Conservation (phyloP, 2,797 vertebrate species). For the Tapera naevia region DNA sequence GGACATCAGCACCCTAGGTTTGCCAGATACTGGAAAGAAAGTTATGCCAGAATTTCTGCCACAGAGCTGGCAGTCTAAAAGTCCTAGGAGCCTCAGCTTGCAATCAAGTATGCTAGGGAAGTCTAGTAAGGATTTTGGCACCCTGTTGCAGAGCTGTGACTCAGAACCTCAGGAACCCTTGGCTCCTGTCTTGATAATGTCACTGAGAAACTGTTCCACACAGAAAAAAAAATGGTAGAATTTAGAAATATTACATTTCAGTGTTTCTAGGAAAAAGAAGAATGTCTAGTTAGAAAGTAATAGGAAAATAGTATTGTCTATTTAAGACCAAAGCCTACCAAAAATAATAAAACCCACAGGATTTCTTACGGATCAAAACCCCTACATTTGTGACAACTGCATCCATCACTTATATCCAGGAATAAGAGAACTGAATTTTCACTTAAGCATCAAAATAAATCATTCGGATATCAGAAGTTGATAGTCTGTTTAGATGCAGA, state of each 20-base stretch:
- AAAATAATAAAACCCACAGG: not conserved
- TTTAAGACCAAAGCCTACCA: not conserved
- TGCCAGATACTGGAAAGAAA: not conserved
- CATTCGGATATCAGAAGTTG: not conserved
- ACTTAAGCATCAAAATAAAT: not conserved
- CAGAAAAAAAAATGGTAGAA: not conserved
- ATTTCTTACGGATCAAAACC: not conserved
- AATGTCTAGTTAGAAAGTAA: not conserved
- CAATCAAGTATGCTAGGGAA: not conserved
- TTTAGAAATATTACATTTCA: constrained; percentile 10
- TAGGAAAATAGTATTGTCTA: not conserved
- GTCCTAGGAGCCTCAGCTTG: constrained; percentile 6
- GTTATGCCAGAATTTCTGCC: not conserved
- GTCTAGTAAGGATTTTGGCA: constrained; percentile 51
- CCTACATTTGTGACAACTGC: not conserved
- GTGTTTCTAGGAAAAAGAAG: constrained; percentile 33
- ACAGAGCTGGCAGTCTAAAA: not conserved
- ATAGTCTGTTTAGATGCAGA: not conserved
- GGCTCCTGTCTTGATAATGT: constrained; percentile 24
- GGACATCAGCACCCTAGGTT: not conserved
- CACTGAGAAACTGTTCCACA: not conserved
- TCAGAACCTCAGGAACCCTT: constrained; percentile 39
- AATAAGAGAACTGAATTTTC: not conserved
- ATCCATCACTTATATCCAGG: not conserved
- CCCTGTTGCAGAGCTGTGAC: not conserved